Percentiles rank a stretch among this genome's conserved stretches.
phyloP scores from a whole-genome alignment of 2,113 vertebrate species.

The Pelecanus crispus region DNA sequence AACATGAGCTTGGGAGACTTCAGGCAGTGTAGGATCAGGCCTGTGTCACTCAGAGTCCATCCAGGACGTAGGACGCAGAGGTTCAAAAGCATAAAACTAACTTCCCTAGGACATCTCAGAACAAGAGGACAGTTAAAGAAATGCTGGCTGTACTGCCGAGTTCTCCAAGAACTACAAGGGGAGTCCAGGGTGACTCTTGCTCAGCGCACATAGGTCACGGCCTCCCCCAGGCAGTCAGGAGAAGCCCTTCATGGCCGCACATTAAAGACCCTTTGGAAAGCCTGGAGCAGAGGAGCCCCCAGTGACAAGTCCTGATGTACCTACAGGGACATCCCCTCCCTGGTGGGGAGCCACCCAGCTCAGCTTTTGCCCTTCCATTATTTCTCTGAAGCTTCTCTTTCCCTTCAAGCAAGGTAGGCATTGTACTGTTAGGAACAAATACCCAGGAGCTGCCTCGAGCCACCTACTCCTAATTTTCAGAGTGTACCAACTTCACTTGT shows the following conservation, averaged over 20 bases:
- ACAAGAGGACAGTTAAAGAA: not conserved
- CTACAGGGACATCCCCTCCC: not conserved
- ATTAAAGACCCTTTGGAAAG: not conserved
- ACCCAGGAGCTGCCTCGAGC: not conserved
- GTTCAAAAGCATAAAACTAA: not conserved
- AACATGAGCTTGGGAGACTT: rapidly evolving
- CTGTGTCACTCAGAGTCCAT: not conserved
- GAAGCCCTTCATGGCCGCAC: not conserved
- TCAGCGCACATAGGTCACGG: rapidly evolving
- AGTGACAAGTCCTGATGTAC: not conserved
- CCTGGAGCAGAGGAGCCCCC: not conserved
- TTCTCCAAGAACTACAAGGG: not conserved
- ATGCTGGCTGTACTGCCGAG: not conserved
- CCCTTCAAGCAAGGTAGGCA: not conserved
- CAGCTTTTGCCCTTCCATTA: not conserved
- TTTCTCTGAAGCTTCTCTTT: not conserved
- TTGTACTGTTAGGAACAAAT: not conserved
- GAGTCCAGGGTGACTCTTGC: not conserved
- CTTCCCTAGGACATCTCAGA: not conserved
- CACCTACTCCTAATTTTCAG: not conserved
- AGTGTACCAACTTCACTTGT: not conserved
- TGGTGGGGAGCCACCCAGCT: not conserved
- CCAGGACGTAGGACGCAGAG: not conserved
- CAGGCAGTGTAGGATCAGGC: not conserved
- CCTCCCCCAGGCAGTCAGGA: not conserved